Evolutionary conservation across 2,797 vertebrate species (phyloP).

Genomic region (Distichodus sexfasciatus): DNA sequence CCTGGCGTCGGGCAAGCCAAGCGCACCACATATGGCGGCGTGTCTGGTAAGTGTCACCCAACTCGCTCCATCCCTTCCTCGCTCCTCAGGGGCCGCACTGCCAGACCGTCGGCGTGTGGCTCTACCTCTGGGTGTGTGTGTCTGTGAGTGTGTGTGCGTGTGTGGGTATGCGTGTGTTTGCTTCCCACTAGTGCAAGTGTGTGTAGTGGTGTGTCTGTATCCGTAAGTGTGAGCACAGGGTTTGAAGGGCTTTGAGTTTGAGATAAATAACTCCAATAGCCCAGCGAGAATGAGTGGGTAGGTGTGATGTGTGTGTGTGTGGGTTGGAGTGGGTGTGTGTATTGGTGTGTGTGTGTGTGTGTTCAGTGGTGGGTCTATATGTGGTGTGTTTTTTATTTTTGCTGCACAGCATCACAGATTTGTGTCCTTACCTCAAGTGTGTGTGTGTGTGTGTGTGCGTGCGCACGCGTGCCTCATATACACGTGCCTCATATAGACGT

Average conservation of each 20-base stretch:
- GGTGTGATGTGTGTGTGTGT: not conserved
- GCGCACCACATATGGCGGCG: slow-evolving; percentile 82
- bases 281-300: too few relatives aligned
- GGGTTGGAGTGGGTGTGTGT: too few relatives aligned
- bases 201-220: slow-evolving; percentile 21
- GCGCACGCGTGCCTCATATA: too few relatives aligned
- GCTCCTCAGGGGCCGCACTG: slow-evolving; percentile 61
- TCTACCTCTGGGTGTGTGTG: slow-evolving; percentile 51
- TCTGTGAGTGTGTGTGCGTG: slow-evolving; percentile 22
- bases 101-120: slow-evolving; percentile 58
- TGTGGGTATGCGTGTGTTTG: slow-evolving; percentile 25
- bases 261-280: too few relatives aligned
- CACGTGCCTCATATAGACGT: too few relatives aligned
- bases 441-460: too few relatives aligned
- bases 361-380: too few relatives aligned
- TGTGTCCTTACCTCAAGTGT: too few relatives aligned
- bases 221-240: slow-evolving; percentile 6
- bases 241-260: too few relatives aligned
- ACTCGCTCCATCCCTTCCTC: slow-evolving; percentile 54
- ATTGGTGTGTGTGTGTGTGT: too few relatives aligned
- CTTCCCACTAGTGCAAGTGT: not conserved
- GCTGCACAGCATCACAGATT: too few relatives aligned
- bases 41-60: slow-evolving; percentile 82
- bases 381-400: too few relatives aligned
- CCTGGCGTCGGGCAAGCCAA: slow-evolving; percentile 71